phyloP scores from a whole-genome alignment of 2,797 vertebrate genomes.

The Aulostomus chinensis region DNA sequence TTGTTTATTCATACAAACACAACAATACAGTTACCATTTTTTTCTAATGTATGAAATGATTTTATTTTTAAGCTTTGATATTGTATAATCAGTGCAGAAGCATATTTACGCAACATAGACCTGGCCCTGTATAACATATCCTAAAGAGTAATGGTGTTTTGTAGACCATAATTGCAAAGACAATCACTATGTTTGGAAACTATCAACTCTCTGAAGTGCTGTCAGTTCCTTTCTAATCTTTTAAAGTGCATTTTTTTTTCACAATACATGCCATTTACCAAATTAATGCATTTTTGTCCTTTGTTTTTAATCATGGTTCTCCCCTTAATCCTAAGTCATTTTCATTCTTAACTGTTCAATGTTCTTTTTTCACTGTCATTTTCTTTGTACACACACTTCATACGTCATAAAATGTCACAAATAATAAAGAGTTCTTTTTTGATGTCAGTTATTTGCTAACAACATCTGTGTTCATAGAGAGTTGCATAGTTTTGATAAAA shows the following conservation, averaged over 20 bases:
- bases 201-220: conserved; percentile 62
- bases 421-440: conserved; percentile 44
- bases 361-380: conserved; percentile 41
- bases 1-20: conserved; percentile 60
- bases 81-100: conserved; percentile 64
- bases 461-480: conserved; percentile 52
- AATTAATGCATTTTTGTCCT: conserved; percentile 34
- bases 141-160: conserved; percentile 56
- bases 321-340: conserved; percentile 32
- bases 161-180: conserved; percentile 65
- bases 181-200: conserved; percentile 67
- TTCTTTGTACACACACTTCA: conserved; percentile 39
- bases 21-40: conserved; percentile 36
- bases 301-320: conserved; percentile 38
- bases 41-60: conserved; percentile 54
- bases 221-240: conserved; percentile 42
- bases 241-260: conserved; percentile 27
- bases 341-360: conserved; percentile 37
- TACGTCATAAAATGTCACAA: conserved; percentile 42
- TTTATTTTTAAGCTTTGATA: conserved; percentile 65
- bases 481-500: conserved; percentile 49
- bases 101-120: conserved; percentile 56
- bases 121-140: conserved; percentile 50
- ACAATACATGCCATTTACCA: conserved; percentile 34
- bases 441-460: conserved; percentile 49